phyloP scores from a whole-genome alignment of 2,113 vertebrate species.

The Petromus typicus region DNA sequence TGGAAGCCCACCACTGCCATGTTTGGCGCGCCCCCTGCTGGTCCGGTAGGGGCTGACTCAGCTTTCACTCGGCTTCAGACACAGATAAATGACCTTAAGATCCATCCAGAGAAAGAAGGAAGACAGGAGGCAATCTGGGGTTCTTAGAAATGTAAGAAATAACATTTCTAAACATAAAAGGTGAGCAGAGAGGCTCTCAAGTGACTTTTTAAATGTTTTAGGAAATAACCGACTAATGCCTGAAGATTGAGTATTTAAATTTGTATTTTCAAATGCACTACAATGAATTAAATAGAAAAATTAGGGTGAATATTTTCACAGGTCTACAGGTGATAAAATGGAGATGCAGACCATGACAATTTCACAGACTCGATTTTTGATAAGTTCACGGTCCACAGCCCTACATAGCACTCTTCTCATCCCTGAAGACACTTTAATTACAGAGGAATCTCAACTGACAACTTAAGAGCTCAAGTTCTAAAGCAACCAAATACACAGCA shows the following conservation, averaged over 20 bases:
- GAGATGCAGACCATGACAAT: background rate
- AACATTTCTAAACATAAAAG: background rate
- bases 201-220: background rate
- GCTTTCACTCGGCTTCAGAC: slow-evolving; percentile 51
- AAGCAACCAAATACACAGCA: background rate
- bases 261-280: background rate
- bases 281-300: background rate
- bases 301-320: background rate
- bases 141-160: background rate
- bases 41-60: slow-evolving; percentile 65
- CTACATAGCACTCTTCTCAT: background rate
- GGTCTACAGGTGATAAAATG: background rate
- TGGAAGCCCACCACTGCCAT: background rate
- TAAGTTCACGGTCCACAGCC: background rate
- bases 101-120: background rate
- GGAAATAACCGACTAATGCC: background rate
- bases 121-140: background rate
- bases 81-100: slow-evolving; percentile 57
- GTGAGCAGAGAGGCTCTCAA: background rate
- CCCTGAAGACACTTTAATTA: background rate
- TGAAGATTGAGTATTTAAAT: background rate
- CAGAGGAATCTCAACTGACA: background rate
- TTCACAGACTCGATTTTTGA: background rate
- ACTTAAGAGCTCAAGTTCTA: background rate
- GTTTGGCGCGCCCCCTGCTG: slow-evolving; percentile 73